These are phyloP conservation scores for Sarcophaga peregrina DNA, from an alignment of 1,140 invertebrate species.

Conservation along the genomic window DNA sequence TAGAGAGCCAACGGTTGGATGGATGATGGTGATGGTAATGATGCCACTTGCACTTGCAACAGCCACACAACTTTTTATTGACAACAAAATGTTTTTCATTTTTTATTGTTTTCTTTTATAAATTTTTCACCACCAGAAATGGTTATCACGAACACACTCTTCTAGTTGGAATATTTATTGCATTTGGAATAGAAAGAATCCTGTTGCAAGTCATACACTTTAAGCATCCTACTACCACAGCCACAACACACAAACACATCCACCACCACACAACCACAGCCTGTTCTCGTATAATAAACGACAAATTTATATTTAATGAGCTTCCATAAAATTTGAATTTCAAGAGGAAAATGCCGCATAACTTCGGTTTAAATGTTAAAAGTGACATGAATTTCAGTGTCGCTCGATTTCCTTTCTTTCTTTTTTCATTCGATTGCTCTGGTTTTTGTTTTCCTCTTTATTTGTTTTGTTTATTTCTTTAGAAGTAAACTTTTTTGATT, in stretches of 20 bases:
- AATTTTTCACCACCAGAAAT: no score
- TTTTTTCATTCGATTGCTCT: neutral
- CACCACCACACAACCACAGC: neutral
- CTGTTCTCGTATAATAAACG: constrained; percentile 52
- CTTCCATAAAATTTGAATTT: constrained; percentile 67
- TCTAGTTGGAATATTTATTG: no score
- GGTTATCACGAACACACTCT: no score
- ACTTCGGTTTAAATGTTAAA: constrained; percentile 7
- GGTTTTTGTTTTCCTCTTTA: no score
- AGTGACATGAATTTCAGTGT: constrained; percentile 21
- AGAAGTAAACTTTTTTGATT: neutral
- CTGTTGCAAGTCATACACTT: no score
- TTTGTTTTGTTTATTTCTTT: no score
- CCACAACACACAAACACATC: no score
- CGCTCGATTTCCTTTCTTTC: neutral
- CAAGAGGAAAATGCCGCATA: constrained; percentile 53
- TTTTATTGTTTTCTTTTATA: no score
- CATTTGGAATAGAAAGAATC: no score
- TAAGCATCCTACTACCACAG: no score
- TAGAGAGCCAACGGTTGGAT: neutral
- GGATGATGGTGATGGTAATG: neutral
- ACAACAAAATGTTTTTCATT: neutral
- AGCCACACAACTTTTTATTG: neutral
- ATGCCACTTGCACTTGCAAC: constrained; percentile 19
- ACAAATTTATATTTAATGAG: constrained; percentile 68